A percentile compares a stretch with the other conserved stretches of the same genome.
Conservation (phyloP, 2,113 vertebrate genomes). For the Cyprinodon tularosa region DNA sequence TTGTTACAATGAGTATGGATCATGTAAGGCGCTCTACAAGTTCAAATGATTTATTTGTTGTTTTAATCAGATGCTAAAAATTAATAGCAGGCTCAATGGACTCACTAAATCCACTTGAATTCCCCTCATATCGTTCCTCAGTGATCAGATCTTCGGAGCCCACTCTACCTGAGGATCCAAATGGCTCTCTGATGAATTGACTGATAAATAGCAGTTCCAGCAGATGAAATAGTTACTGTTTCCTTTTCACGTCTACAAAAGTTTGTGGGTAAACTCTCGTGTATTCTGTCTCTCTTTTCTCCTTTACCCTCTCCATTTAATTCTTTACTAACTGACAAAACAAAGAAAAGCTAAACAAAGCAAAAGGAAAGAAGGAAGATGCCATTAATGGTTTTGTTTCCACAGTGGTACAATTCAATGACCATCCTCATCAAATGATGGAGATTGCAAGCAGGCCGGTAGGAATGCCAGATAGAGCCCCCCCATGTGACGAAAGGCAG, state of each 20-base stretch:
- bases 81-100: not conserved
- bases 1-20: not conserved
- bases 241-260: conserved; percentile 38
- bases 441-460: conserved; percentile 29
- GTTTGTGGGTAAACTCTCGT: conserved; percentile 52
- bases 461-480: conserved; percentile 32
- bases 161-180: conserved; percentile 12
- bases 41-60: not conserved
- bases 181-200: conserved; percentile 7
- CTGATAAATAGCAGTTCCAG: conserved; percentile 51
- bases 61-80: not conserved
- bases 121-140: conserved; percentile 12
- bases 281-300: conserved; percentile 39
- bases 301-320: conserved; percentile 64
- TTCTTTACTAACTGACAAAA: conserved; percentile 43
- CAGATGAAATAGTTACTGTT: conserved; percentile 47
- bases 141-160: conserved; percentile 44
- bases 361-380: conserved; percentile 55
- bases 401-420: conserved; percentile 59
- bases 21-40: not conserved
- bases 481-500: conserved; percentile 53
- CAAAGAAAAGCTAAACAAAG: conserved; percentile 62
- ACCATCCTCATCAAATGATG: conserved; percentile 59
- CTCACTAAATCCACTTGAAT: conserved; percentile 11
- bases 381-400: conserved; percentile 70